phyloP scores from a whole-genome alignment of 2,888 invertebrate species.

The Camponotus fellah region DNA sequence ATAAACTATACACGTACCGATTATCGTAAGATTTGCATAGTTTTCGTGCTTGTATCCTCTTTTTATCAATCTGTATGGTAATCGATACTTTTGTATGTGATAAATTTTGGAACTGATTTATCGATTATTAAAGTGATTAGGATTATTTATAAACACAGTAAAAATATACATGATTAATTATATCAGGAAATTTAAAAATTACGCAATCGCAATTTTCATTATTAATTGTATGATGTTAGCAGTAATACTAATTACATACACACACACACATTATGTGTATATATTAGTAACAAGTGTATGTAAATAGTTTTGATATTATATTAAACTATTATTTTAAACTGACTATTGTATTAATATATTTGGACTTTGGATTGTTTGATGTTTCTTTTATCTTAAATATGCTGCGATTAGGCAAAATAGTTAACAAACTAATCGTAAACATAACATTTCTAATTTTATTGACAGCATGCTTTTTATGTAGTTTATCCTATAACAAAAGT shows the following conservation, averaged over 20 bases:
- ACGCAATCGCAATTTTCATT: background rate
- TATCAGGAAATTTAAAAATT: background rate
- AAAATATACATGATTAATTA: background rate
- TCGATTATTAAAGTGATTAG: background rate
- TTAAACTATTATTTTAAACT: no score
- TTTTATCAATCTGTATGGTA: conserved; percentile 36
- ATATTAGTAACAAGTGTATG: background rate
- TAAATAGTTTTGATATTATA: conserved; percentile 3
- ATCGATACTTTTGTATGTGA: conserved; percentile 21
- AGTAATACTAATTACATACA: background rate
- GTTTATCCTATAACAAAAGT: conserved; percentile 18
- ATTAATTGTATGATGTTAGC: background rate
- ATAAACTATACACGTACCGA: conserved; percentile 69
- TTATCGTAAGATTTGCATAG: conserved; percentile 74
- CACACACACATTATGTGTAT: background rate
- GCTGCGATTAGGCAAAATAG: background rate
- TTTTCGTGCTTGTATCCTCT: conserved; percentile 60
- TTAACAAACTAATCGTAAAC: background rate
- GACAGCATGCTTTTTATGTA: background rate
- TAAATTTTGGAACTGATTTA: background rate
- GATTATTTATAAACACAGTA: background rate
- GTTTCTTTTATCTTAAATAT: background rate
- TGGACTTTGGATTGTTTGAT: background rate
- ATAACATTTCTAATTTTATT: background rate
- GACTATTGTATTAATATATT: background rate